Base-by-base conservation (phyloP, 2,888 invertebrate species). In the Agrotis puta region DNA sequence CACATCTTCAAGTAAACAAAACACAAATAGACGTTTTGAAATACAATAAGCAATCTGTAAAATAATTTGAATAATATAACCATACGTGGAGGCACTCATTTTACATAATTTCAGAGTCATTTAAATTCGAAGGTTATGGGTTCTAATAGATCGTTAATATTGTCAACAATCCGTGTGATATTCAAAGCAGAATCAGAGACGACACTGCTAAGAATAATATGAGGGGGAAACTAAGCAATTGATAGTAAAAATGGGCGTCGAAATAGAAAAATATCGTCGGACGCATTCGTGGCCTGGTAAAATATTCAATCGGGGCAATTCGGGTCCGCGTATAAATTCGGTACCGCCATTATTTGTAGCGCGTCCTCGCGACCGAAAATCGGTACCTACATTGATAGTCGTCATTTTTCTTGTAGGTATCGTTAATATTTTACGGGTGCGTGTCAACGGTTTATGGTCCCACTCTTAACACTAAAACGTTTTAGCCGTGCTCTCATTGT, bases 401-500 rank as follows among this genome's bases (percentile, higher is more conserved):
- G 93, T 95, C 94, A 95, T 95, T 95, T 95, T 94, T 95, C 95
- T 95, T 94, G 93, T 93, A 93, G 92, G 92, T 92, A 94, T 95
- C 95, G 95, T 96, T 95, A 95, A 96, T 95, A 95, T 95, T 95
- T 95, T 94, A 96, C 93, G 92, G 92, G 94, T 95, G 95, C 95
- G 95, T 96, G 95, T 94, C 95, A 92, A 93, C 94, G 92, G 92
- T 95, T 95, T 95, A 95, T 94, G 94, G 92, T 90, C 92, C 93
- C 94, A 95, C 95, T 95, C 95, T 95, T 94, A 94, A 94, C 95
- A 95, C 95, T 96, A 94, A 96, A 95, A 94, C 95, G 95, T 94
- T 95, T 95, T 94, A 93, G 94, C 92, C 93, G 90, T 93, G 92
- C 93, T 94, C 94, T 94, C 94, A 94, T 95, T 95, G 95, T 95